These are phyloP conservation scores for Drosophila aldrichi DNA, from an alignment of 2,888 invertebrate species.

Conservation along the genomic window DNA sequence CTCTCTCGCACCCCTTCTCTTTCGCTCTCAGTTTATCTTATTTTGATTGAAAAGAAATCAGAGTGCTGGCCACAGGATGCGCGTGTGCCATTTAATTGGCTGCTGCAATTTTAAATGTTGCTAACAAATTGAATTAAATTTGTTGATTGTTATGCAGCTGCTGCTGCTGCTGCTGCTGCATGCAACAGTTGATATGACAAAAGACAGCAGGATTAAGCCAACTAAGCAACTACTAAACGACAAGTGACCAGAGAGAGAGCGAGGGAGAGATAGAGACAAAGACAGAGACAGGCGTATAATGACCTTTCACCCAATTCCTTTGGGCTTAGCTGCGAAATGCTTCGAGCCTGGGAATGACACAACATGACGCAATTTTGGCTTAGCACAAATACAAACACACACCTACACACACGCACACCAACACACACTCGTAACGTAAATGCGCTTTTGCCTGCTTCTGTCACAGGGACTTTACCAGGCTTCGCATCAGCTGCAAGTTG, in stretches of 20 bases:
- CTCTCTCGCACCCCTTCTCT: constrained; percentile 3
- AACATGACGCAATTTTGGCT: constrained; percentile 60
- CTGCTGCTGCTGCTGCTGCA: constrained; percentile 19
- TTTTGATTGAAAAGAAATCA: constrained; percentile 30
- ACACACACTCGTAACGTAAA: constrained; percentile 18
- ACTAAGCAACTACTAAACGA: constrained; percentile 42
- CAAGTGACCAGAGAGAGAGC: neutral
- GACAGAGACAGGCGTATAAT: constrained; percentile 12
- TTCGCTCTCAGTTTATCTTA: neutral
- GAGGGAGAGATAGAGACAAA: neutral
- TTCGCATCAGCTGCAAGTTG: constrained; percentile 19
- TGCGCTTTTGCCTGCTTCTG: constrained; percentile 45
- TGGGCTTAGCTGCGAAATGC: constrained; percentile 9
- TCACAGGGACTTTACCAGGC: constrained; percentile 38
- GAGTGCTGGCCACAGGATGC: constrained; percentile 47
- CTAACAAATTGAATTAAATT: constrained; percentile 68
- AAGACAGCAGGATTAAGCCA: constrained; percentile 22
- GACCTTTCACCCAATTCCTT: constrained; percentile 55
- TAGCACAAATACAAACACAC: constrained; percentile 22
- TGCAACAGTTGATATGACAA: constrained; percentile 62
- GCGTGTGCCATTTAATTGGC: constrained; percentile 66
- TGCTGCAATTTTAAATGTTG: constrained; percentile 48
- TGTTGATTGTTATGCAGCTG: constrained; percentile 37
- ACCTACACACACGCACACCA: constrained; percentile 10
- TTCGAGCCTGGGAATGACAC: constrained; percentile 27